These are phyloP conservation scores for Lordiphosa stackelbergi DNA, from an alignment of 1,140 invertebrate genomes.

Conservation along the genomic window DNA sequence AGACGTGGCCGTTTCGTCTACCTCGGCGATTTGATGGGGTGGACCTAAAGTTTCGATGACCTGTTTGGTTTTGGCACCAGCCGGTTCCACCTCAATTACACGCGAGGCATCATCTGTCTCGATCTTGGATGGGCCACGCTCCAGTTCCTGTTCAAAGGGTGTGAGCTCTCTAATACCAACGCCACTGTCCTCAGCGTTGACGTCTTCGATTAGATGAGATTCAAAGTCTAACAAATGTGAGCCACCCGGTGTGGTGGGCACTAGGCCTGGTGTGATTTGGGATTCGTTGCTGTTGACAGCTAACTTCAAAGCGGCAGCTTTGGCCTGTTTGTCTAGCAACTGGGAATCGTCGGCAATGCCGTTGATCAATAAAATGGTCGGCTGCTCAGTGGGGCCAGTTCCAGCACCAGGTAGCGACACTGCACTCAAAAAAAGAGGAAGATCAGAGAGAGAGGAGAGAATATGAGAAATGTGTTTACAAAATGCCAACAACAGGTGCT, in stretches of 20 bases:
- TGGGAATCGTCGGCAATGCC: conserved; percentile 52
- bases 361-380: conserved; percentile 73
- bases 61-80: conserved; percentile 55
- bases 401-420: conserved; percentile 76
- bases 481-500: conserved; percentile 58
- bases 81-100: conserved; percentile 72
- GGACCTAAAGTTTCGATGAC: conserved; percentile 48
- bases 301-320: conserved; percentile 39
- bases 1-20: conserved; percentile 50
- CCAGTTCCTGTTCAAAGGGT: conserved; percentile 65
- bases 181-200: conserved; percentile 44
- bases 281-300: conserved; percentile 20
- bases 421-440: conserved; percentile 14
- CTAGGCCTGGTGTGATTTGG: conserved; percentile 11
- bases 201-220: conserved; percentile 73
- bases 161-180: conserved; percentile 70
- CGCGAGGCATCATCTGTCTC: conserved; percentile 44
- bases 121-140: conserved; percentile 60
- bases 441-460: conserved; percentile 7
- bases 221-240: conserved; percentile 69
- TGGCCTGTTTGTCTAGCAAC: conserved; percentile 32
- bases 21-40: conserved; percentile 56
- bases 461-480: conserved; percentile 31
- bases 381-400: conserved; percentile 62
- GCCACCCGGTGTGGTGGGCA: conserved; percentile 50